These are phyloP conservation scores for Notolepis coatsorum DNA, from an alignment of 2,797 vertebrate genomes.

Conservation along the genomic window DNA sequence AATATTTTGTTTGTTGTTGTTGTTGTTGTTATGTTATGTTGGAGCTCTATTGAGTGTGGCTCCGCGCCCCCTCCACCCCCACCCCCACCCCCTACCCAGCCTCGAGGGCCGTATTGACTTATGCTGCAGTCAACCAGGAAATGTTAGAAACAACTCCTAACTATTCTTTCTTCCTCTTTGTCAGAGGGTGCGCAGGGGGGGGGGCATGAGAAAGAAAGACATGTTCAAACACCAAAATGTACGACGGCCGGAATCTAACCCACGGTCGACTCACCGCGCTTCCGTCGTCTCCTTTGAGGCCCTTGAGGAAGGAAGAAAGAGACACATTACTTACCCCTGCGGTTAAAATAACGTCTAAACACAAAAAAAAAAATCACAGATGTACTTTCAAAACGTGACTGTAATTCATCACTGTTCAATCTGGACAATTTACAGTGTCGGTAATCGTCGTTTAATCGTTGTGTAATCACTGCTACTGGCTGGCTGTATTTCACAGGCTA, in stretches of 20 bases:
- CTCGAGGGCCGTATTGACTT: conserved; percentile 67
- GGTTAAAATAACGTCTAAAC: conserved; percentile 43
- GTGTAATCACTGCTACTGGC: no score
- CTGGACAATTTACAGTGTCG: conserved; percentile 35
- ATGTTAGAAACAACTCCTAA: conserved; percentile 52
- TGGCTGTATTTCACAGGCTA: no score
- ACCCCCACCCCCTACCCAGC: no score
- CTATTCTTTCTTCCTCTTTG: no score
- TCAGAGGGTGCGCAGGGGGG: no score
- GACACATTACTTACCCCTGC: conserved; percentile 58
- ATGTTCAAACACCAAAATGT: conserved; percentile 41
- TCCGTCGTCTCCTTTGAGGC: conserved; percentile 95
- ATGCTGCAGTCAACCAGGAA: conserved; percentile 48
- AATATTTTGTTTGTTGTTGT: conserved; percentile 53
- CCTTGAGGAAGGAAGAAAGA: conserved; percentile 79
- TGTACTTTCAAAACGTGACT: conserved; percentile 15
- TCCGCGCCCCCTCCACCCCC: no score
- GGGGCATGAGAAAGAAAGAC: conserved; percentile 32
- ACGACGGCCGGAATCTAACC: conserved; percentile 44
- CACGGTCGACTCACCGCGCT: conserved; percentile 81
- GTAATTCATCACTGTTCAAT: neutral
- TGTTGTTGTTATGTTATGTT: no score
- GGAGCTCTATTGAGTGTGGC: conserved; percentile 54
- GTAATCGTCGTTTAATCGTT: conserved; percentile 24
- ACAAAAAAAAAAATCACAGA: conserved; percentile 46